These are phyloP conservation scores for Gasterosteus nipponicus DNA, from an alignment of 2,113 vertebrate genomes.

Conservation along the genomic window DNA sequence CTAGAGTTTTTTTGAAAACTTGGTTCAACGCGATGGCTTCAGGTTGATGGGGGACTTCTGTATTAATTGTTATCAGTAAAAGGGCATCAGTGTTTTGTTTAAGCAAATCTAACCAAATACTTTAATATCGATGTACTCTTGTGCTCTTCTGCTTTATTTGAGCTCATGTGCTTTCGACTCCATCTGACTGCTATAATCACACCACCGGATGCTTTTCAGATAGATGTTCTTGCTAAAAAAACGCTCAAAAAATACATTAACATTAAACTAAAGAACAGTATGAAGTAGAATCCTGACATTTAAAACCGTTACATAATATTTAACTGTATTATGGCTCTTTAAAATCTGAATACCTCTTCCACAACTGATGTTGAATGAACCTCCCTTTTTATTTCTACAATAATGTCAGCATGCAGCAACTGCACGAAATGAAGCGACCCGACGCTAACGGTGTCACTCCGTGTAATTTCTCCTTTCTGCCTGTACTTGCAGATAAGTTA, in stretches of 20 bases:
- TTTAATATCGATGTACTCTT: not conserved
- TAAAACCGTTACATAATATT: not conserved
- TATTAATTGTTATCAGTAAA: not conserved
- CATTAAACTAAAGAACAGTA: not conserved
- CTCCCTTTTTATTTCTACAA: not conserved
- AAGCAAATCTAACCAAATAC: not conserved
- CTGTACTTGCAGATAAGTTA: slow-evolving; percentile 78
- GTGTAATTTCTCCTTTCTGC: slow-evolving; percentile 33
- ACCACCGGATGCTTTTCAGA: not conserved
- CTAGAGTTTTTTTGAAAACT: not conserved
- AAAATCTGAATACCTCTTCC: not conserved
- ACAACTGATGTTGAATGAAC: no score
- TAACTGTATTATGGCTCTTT: not conserved
- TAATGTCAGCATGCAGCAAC: not conserved
- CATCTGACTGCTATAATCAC: not conserved
- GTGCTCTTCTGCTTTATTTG: not conserved
- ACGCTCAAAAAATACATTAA: not conserved
- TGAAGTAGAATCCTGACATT: not conserved
- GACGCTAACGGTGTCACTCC: not conserved
- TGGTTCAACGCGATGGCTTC: not conserved
- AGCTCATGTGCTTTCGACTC: not conserved
- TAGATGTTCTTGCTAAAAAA: not conserved
- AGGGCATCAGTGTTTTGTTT: not conserved
- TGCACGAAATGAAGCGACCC: not conserved
- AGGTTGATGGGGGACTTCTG: not conserved